Evolutionary conservation across 2,113 vertebrate species (phyloP).

Genomic region (Apistogramma diplotaenia): DNA sequence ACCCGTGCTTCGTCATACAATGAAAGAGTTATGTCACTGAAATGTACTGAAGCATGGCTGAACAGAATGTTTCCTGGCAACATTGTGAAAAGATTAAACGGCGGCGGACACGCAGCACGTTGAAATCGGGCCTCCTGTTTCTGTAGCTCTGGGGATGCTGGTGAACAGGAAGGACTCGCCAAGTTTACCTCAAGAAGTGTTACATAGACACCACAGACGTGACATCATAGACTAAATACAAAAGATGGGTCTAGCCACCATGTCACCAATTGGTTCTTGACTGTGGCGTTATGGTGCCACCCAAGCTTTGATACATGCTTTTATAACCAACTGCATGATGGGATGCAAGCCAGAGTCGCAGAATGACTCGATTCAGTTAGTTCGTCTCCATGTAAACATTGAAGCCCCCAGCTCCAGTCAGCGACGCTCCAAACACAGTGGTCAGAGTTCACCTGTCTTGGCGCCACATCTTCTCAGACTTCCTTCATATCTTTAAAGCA

Average conservation of each 20-base stretch:
- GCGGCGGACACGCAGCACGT: not conserved
- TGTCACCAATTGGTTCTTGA: not conserved
- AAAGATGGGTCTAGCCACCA: not conserved
- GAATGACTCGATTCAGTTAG: not conserved
- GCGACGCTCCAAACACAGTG: too few relatives aligned
- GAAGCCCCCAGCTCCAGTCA: too few relatives aligned
- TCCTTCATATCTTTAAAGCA: too few relatives aligned
- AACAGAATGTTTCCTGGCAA: constrained; percentile 10
- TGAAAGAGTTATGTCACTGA: constrained; percentile 44
- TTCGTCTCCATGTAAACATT: too few relatives aligned
- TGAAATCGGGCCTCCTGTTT: not conserved
- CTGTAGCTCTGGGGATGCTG: constrained; percentile 8
- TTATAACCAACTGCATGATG: not conserved
- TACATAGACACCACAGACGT: not conserved
- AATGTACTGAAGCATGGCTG: not conserved
- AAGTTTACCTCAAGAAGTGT: constrained; percentile 29
- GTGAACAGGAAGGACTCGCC: not conserved
- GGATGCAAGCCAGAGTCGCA: not conserved
- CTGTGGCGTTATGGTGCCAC: not conserved
- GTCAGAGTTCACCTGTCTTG: too few relatives aligned
- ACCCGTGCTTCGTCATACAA: constrained; percentile 52
- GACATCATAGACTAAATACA: not conserved
- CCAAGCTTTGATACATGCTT: not conserved
- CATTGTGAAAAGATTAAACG: not conserved
- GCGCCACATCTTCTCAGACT: too few relatives aligned